Conservation (phyloP, 2,113 vertebrate species). For the Pelecanoides urinatrix region DNA sequence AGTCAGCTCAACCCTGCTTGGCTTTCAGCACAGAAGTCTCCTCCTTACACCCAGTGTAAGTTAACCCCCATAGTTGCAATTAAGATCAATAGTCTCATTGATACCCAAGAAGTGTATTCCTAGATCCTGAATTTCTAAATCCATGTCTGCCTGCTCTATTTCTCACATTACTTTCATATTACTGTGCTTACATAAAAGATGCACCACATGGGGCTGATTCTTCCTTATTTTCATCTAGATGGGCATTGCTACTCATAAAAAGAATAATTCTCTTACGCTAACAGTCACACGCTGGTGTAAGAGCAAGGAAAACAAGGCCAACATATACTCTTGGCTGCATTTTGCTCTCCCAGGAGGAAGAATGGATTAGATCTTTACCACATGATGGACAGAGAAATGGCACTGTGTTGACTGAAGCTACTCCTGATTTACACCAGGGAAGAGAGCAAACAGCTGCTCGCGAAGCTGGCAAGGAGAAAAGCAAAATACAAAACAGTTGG, state of each 20-base stretch:
- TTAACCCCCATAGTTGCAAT: not conserved
- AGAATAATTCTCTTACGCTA: not conserved
- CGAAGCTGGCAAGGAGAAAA: not conserved
- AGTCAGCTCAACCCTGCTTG: not conserved
- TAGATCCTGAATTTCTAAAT: not conserved
- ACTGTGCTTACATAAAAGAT: not conserved
- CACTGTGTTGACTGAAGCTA: not conserved
- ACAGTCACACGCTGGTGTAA: not conserved
- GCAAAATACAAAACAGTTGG: slow-evolving; percentile 8
- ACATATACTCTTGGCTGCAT: not conserved
- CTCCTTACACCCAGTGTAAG: not conserved
- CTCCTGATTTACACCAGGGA: slow-evolving; percentile 16
- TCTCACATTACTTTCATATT: not conserved
- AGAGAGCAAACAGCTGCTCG: not conserved
- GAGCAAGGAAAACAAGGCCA: not conserved
- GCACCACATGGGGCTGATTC: not conserved
- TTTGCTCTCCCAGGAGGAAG: not conserved
- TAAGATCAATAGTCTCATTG: not conserved
- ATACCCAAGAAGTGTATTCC: not conserved
- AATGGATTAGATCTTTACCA: not conserved
- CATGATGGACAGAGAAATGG: not conserved
- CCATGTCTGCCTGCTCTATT: fast-evolving
- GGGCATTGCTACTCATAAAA: not conserved
- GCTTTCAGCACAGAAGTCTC: not conserved
- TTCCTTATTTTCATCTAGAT: not conserved